A percentile compares a stretch with the other conserved stretches of the same genome.
These are phyloP conservation scores for Phrynocephalus vlangalii DNA, from an alignment of 2,797 vertebrate species.

Conservation along the genomic window DNA sequence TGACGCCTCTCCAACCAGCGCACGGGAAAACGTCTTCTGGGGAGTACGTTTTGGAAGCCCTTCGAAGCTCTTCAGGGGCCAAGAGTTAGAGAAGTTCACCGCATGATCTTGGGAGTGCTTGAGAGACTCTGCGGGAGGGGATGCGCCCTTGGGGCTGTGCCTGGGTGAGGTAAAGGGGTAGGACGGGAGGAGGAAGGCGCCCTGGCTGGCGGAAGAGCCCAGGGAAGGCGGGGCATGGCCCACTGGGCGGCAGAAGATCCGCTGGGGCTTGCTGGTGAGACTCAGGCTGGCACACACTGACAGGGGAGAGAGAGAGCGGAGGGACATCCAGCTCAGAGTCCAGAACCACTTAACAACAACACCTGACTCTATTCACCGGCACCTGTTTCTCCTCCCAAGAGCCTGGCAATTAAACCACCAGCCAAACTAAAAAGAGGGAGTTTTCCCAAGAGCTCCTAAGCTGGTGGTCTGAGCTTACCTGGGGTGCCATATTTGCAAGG, in stretches of 20 bases:
- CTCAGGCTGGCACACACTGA: constrained; percentile 69
- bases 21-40: constrained; percentile 75
- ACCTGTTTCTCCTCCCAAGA: not conserved
- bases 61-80: constrained; percentile 86
- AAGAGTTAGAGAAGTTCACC: constrained; percentile 88
- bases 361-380: not conserved
- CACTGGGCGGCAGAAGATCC: constrained; percentile 77
- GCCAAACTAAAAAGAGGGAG: not conserved
- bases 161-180: constrained; percentile 84
- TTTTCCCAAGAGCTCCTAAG: not conserved
- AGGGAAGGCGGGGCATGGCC: constrained; percentile 78
- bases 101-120: constrained; percentile 74
- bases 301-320: constrained; percentile 34
- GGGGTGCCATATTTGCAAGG: not conserved
- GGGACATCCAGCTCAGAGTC: constrained; percentile 10
- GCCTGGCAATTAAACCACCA: not conserved
- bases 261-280: constrained; percentile 76
- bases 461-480: too few species aligned
- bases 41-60: constrained; percentile 77
- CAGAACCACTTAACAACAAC: not conserved
- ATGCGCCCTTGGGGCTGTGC: constrained; percentile 77
- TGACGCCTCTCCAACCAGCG: constrained; percentile 72
- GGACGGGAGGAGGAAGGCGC: constrained; percentile 85
- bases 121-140: constrained; percentile 71
- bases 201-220: constrained; percentile 68